Evolutionary conservation across 2,888 invertebrate species (phyloP).

Genomic region (Hirtodrosophila alboralis): DNA sequence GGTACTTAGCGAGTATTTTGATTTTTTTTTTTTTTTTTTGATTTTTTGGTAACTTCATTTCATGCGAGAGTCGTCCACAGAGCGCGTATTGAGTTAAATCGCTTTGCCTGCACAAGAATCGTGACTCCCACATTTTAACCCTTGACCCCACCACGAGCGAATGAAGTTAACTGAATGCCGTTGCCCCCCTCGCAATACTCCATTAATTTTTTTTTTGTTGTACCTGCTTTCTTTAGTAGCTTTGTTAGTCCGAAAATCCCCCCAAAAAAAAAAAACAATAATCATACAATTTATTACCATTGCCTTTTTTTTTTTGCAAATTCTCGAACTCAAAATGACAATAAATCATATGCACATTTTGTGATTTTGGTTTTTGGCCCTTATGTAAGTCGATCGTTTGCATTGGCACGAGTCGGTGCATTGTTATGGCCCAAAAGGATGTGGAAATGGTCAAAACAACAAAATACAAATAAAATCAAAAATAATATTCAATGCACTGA

Average conservation of each 20-base stretch:
- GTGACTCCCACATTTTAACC: conserved; percentile 84
- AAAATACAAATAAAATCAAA: too few species aligned
- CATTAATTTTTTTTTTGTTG: conserved; percentile 54
- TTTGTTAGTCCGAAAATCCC: conserved; percentile 39
- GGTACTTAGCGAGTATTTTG: conserved; percentile 69
- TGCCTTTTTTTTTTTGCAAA: conserved; percentile 73
- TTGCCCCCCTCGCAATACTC: not conserved
- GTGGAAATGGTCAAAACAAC: conserved; percentile 30
- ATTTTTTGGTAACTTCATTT: conserved; percentile 79
- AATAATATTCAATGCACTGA: conserved; percentile 11
- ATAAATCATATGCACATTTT: conserved; percentile 75
- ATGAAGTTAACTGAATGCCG: conserved; percentile 65
- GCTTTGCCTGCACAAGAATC: conserved; percentile 74
- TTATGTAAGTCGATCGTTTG: conserved; percentile 54
- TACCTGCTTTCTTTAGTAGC: conserved; percentile 60
- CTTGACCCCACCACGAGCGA: conserved; percentile 82
- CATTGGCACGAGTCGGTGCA: conserved; percentile 73
- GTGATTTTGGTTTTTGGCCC: conserved; percentile 31
- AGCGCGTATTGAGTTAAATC: conserved; percentile 62
- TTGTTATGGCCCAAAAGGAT: conserved; percentile 61
- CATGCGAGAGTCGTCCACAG: conserved; percentile 53
- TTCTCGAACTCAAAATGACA: conserved; percentile 80
- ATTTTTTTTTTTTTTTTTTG: too few species aligned
- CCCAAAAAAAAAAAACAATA: too few species aligned
- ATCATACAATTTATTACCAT: conserved; percentile 82